Base-by-base conservation (phyloP, 2,797 vertebrate genomes). In the Prunella strophiata region DNA sequence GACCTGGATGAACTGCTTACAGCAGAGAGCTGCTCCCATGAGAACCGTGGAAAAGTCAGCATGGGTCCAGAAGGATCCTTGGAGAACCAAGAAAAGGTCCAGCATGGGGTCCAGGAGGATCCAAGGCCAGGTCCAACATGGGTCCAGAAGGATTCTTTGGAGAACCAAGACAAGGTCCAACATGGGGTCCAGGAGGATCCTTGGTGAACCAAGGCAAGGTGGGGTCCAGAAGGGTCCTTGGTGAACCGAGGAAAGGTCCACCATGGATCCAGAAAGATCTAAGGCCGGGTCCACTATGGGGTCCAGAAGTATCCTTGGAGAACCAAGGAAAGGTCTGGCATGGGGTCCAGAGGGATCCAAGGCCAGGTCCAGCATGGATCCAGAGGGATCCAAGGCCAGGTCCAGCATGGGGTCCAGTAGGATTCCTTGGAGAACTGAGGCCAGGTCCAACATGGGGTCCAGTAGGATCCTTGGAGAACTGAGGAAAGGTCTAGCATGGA, bases 111-210 rank as follows among this genome's bases (percentile, higher is more conserved):
- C 15, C 34, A 30, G 47, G 5, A 8, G 20, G n/a, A 13, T 38
- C 9, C 7, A 34, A 34, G 42, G 7, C 0, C 6, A 25, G 67
- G 16, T 32, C 48, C 13, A 27, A 0, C 1, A 0, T 36, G 18
- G 9, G 1, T 6, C n/a, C 32, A 10, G 42, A 4, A 7, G 11
- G 26, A 6, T 36, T 34, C 7, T 13, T 29, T 61, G 26, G 9
- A 1, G 13, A 42, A 21, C 15, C 2, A 0, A 18, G 19, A 9
- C 0, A 3, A 18, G 23, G 15, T 8, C 22, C 20, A 23, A 3
- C 2, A 0, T 20, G 38, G 65, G 17, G 0, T 13, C 30, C 25
- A 16, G 52, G 5, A 13, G 25, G 40, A 5, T 34, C 19, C 23
- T 15, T 57, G 54, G 54, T 1, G 54, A 55, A 15, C 15, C 0